Base-by-base conservation (phyloP, 2,797 vertebrate species). In the Muscicapa striata region DNA sequence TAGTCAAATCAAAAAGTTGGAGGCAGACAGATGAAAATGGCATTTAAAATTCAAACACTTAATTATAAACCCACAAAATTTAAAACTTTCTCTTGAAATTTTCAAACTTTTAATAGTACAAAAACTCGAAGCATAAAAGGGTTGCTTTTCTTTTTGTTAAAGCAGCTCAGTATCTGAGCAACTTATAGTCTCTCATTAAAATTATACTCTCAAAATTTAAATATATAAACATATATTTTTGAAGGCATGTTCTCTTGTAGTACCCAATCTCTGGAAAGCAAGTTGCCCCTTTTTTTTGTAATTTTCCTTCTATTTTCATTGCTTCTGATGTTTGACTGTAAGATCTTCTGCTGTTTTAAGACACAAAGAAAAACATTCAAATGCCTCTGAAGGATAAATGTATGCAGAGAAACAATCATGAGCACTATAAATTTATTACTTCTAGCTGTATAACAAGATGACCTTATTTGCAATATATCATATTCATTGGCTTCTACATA, bases 391-490 rank as follows among this genome's bases (percentile, higher is more conserved):
- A 86, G 36, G 34, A 89, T 66, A 92, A 91, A 89, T 69, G 29
- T 30, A 57, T 59, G 84, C 20, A 86, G 66, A 72, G 86, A 84
- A 92, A 58, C 66, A 89, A 81, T 34, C 43, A 64, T 1, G 21
- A 86, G 52, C 66, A 46, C 10, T 57, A 84, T 38, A 90, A 86
- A 93, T 90, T 72, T 88, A 92, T 88, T 91, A 79, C 48, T 88
- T 84, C 63, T 79, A 76, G 69, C 63, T 64, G 76, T 61, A 74
- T 41, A 91, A 92, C n/a, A 64, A 88, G 74, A 95, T 79, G 52
- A 84, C 70, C 62, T 81, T 81, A 84, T 81, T 87, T 93, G 80
- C 85, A 94, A 73, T 90, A 21, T 22, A 68, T 93, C 77, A 54
- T 30, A 75, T 52, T 73, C 19, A 6, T 30, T 93, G 77, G 20